Conservation (phyloP, 2,113 vertebrate genomes). For the Varanus salvator region DNA sequence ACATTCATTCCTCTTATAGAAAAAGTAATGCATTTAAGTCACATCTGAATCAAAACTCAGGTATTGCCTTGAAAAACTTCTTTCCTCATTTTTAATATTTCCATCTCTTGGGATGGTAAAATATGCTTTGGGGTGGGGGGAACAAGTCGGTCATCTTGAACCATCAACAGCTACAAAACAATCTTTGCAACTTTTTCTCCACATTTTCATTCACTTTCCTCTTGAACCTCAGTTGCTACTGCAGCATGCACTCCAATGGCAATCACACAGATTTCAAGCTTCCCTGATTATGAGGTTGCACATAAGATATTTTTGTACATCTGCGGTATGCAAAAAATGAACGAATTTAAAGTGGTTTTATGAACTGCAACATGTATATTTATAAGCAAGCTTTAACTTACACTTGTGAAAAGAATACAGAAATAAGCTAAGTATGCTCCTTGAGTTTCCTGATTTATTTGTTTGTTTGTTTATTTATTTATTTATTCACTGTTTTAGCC, state of each 20-base stretch:
- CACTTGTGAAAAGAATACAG: slow-evolving; percentile 55
- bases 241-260: background rate
- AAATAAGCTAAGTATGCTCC: slow-evolving; percentile 51
- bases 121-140: background rate
- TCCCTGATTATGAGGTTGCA: slow-evolving; percentile 31
- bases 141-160: background rate
- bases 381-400: slow-evolving; percentile 53
- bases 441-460: slow-evolving; percentile 46
- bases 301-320: slow-evolving; percentile 1
- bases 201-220: background rate
- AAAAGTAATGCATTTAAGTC: background rate
- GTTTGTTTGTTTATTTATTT: background rate
- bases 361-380: slow-evolving; percentile 57
- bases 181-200: background rate
- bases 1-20: background rate
- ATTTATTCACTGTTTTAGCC: slow-evolving; percentile 4
- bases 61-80: background rate
- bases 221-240: background rate
- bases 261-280: background rate
- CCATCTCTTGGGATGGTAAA: background rate
- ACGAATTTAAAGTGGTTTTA: slow-evolving; percentile 45
- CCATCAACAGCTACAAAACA: background rate
- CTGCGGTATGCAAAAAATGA: slow-evolving; percentile 27
- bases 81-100: background rate
- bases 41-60: background rate